A percentile compares a stretch with the other conserved stretches of the same genome.
Evolutionary conservation across 2,113 vertebrate species (phyloP).

Genomic region (Callaeas wilsoni): DNA sequence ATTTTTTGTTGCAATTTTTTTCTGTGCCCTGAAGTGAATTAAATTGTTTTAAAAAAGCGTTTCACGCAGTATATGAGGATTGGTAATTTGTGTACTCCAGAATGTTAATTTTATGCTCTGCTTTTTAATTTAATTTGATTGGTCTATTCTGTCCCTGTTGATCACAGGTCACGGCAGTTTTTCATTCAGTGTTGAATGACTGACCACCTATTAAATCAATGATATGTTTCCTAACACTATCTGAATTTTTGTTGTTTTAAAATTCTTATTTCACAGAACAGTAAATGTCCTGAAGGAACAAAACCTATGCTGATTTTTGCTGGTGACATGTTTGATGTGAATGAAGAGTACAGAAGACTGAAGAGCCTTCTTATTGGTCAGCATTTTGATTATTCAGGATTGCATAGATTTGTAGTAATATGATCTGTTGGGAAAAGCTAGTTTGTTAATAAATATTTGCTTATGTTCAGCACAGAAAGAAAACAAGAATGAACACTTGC

Average conservation of each 20-base stretch:
- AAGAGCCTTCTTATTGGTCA: conserved; percentile 89
- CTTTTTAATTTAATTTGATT: neutral
- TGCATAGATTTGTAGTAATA: neutral
- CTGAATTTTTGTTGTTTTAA: neutral
- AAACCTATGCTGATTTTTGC: conserved; percentile 96
- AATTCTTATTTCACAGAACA: conserved; percentile 68
- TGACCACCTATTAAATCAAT: neutral
- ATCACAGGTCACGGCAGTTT: neutral
- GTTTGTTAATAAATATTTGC: neutral
- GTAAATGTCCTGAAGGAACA: conserved; percentile 90
- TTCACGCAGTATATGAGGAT: neutral
- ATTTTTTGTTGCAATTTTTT: neutral
- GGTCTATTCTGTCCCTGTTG: neutral
- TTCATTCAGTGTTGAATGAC: neutral
- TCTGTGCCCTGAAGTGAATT: neutral
- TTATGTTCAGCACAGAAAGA: neutral
- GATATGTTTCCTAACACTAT: neutral
- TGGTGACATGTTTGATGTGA: conserved; percentile 85
- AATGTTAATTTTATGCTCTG: neutral
- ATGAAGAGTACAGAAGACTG: conserved; percentile 82
- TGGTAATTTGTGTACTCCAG: neutral
- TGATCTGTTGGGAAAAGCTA: neutral
- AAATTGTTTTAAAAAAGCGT: neutral
- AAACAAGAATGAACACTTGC: neutral
- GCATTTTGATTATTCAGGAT: neutral